These are phyloP conservation scores for Eolophus roseicapilla DNA, from an alignment of 2,113 vertebrate species.

Conservation along the genomic window DNA sequence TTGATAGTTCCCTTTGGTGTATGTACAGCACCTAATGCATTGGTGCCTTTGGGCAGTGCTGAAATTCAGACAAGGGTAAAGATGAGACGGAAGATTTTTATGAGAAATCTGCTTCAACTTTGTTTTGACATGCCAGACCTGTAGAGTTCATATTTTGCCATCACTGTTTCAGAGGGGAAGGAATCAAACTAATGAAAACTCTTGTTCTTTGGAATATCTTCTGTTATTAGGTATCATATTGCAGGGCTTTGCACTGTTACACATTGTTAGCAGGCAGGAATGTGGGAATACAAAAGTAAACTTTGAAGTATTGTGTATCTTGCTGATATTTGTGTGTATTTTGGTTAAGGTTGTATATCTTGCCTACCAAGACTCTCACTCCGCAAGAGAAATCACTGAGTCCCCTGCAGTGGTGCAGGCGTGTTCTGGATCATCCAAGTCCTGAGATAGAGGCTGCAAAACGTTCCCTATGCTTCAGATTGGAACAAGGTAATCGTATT, in stretches of 20 bases:
- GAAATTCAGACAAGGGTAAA: background rate
- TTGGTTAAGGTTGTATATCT: conserved; percentile 87
- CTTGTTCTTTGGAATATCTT: background rate
- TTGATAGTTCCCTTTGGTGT: background rate
- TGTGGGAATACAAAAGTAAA: background rate
- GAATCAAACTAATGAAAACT: background rate
- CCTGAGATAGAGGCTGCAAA: conserved; percentile 92
- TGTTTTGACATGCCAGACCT: background rate
- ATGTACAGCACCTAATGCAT: background rate
- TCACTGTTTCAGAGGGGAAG: background rate
- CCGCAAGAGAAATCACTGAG: conserved; percentile 76
- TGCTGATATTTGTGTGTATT: conserved; percentile 46
- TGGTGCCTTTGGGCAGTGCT: background rate
- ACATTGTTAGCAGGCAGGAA: background rate
- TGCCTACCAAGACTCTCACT: conserved; percentile 78
- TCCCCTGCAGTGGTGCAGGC: conserved; percentile 94
- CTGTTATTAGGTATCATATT: background rate
- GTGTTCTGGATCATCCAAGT: conserved; percentile 89
- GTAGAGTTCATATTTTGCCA: background rate
- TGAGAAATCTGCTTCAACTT: background rate
- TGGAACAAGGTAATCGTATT: conserved; percentile 91
- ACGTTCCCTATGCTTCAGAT: conserved; percentile 88
- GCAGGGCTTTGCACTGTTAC: background rate
- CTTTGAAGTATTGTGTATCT: background rate
- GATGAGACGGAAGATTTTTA: background rate